phyloP scores from a whole-genome alignment of 2,797 vertebrate species.

The Columba guinea region DNA sequence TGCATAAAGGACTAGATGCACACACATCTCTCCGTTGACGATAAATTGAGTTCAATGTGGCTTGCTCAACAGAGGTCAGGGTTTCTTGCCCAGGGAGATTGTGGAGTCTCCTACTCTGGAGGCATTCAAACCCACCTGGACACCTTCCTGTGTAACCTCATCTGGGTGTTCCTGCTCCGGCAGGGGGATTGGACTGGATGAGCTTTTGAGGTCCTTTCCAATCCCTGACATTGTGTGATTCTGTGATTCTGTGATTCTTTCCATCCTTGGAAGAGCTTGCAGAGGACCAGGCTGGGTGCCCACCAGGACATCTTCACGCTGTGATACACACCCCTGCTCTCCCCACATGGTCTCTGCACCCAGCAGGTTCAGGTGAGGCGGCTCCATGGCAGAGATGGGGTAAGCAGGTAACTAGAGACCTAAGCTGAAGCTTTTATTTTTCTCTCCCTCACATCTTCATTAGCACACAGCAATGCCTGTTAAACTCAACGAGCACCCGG shows the following conservation, averaged over 20 bases:
- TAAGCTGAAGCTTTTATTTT: neutral
- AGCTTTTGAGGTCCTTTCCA: too few relatives aligned
- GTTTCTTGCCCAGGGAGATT: too few relatives aligned
- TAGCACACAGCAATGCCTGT: neutral
- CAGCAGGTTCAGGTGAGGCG: neutral
- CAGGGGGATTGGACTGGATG: too few relatives aligned
- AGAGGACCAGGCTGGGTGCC: neutral
- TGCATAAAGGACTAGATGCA: accelerated
- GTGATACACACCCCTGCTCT: too few relatives aligned
- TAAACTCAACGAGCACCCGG: accelerated
- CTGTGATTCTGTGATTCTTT: neutral
- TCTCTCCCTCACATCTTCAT: neutral
- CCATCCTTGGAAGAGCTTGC: neutral
- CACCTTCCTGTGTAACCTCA: too few relatives aligned
- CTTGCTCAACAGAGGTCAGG: neutral
- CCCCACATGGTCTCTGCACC: neutral
- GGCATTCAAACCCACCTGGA: too few relatives aligned
- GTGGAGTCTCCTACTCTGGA: too few relatives aligned
- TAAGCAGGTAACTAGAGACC: neutral
- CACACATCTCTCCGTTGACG: neutral
- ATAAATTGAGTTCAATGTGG: neutral
- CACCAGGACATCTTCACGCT: neutral
- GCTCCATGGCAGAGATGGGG: neutral
- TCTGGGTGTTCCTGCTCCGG: too few relatives aligned
- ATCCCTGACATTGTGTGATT: too few relatives aligned